Evolutionary conservation across 2,113 vertebrate species (phyloP).

Genomic region (Centropus unirufus): DNA sequence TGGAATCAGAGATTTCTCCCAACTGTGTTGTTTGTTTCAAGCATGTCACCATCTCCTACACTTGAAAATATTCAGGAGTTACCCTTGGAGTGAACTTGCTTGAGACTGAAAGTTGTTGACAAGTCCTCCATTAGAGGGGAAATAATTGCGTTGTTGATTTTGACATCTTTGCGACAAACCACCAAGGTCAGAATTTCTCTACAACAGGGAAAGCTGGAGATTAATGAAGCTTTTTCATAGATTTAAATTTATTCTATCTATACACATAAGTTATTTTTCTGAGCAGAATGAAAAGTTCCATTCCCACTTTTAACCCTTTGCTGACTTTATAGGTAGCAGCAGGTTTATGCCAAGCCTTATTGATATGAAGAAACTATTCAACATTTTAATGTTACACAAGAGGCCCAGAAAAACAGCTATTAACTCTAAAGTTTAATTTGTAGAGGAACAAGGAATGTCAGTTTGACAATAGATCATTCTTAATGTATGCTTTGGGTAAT

Average conservation of each 20-base stretch:
- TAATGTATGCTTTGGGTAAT: neutral
- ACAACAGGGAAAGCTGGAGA: neutral
- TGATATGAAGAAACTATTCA: neutral
- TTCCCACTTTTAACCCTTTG: neutral
- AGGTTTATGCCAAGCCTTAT: neutral
- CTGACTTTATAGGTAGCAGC: neutral
- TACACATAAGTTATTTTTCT: neutral
- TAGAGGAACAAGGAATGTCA: neutral
- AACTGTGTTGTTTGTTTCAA: neutral
- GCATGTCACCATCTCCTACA: neutral
- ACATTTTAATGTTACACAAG: neutral
- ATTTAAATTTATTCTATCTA: neutral
- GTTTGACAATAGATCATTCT: neutral
- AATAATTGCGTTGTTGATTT: neutral
- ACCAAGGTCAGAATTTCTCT: neutral
- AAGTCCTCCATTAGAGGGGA: neutral
- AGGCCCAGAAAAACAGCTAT: neutral
- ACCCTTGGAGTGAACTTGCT: neutral
- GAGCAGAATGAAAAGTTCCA: neutral
- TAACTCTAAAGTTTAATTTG: neutral
- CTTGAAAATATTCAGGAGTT: neutral
- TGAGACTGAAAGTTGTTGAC: neutral
- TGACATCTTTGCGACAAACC: neutral
- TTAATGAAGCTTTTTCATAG: neutral
- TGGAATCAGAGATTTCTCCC: neutral